Base-by-base conservation (phyloP, 2,113 vertebrate species). In the Sakesphorus luctuosus region DNA sequence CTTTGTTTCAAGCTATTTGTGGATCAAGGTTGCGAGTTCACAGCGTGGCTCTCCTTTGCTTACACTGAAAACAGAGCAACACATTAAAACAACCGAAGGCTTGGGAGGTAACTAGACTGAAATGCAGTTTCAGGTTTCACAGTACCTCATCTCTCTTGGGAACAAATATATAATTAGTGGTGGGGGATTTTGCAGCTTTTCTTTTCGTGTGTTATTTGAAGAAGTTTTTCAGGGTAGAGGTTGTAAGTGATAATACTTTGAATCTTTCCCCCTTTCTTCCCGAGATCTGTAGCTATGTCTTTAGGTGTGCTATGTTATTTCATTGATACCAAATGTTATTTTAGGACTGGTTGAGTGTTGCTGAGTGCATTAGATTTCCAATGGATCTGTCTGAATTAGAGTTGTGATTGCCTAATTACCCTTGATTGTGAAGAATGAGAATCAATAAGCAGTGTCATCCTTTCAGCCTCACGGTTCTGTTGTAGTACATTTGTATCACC, bases 1-100 rank as follows among this genome's bases (percentile, higher is more conserved):
- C 93, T 80, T 96, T 96, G 90, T 96, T 94, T 92, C 56, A 84
- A 92, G 35, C 46, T 93, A 18, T 93, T 94, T 94, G 92, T 49
- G 76, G 46, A 46, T 88, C 90, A 75, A 84, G 87, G 85, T 93
- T 95, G 91, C 86, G 93, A 61, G 47, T 96, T 88, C 50, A 47
- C 33, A 63, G 73, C 26, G 4, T 35, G 38, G 38, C 61, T 90
- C 6, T 73, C 49, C 36, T 67, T 83, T 91, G 84, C 66, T 95
- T 69, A 5, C 36, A 31, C 52, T 90, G 40, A 93, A 88, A 94
- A 13, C 63, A 80, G 61, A 75, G 2, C 38, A 74, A 31, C 50
- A 46, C 14, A 3, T 69, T 67, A 55, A 90, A 91, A 43, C 44
- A 90, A 7, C 67, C 31, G 0, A 17, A 59, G 65, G 65, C 38